phyloP scores from a whole-genome alignment of 1,140 invertebrate species.

The Anastatus disparis region DNA sequence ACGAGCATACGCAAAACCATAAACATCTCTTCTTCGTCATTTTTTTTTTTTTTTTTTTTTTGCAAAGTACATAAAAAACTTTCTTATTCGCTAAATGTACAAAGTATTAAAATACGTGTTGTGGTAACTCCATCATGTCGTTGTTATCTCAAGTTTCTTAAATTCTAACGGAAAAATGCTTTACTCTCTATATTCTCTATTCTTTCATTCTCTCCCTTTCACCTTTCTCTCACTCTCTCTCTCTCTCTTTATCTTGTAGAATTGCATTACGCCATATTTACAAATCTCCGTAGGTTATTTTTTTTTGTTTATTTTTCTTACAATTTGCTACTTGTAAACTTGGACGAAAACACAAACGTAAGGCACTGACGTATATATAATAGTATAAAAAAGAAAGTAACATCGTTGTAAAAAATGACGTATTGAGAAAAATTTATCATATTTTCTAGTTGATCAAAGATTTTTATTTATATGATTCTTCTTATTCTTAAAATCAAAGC shows the following conservation, averaged over 20 bases:
- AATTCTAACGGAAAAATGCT: constrained; percentile 26
- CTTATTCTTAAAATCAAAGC: too few relatives aligned
- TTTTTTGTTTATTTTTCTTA: not conserved
- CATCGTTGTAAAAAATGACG: not conserved
- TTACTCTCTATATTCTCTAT: too few relatives aligned
- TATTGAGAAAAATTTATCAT: not conserved
- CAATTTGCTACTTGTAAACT: not conserved
- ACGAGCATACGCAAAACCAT: not conserved
- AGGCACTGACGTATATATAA: constrained; percentile 17
- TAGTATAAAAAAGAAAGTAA: too few relatives aligned
- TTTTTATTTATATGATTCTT: too few relatives aligned
- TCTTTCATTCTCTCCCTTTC: constrained; percentile 18
- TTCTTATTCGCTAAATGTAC: not conserved
- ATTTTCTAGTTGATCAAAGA: not conserved
- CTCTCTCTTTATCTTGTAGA: constrained; percentile 1
- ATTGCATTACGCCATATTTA: constrained; percentile 25
- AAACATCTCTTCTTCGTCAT: too few relatives aligned
- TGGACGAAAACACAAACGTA: constrained; percentile 6
- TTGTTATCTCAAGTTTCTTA: constrained; percentile 22
- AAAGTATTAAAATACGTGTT: constrained; percentile 28
- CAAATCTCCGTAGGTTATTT: constrained; percentile 22
- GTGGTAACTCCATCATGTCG: constrained; percentile 10
- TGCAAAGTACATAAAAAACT: constrained; percentile 12
- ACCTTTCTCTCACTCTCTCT: constrained; percentile 9
- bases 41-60: too few relatives aligned